phyloP scores from a whole-genome alignment of 2,797 vertebrate genomes.

The Nyctibius grandis region DNA sequence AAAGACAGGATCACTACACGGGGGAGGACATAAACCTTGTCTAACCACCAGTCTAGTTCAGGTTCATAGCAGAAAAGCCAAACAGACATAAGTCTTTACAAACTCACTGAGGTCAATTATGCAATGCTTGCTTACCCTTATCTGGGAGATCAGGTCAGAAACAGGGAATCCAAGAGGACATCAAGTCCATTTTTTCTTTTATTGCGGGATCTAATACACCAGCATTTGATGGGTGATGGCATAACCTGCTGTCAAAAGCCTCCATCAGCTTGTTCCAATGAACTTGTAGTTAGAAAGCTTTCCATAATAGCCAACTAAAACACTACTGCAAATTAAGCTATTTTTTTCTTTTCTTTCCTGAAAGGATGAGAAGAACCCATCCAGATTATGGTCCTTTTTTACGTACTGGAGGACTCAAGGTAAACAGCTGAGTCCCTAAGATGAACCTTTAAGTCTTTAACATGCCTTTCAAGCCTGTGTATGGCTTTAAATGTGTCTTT shows the following conservation, averaged over 20 bases:
- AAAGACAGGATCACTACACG: neutral
- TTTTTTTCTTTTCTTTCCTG: neutral
- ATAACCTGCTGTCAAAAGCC: neutral
- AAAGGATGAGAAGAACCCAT: neutral
- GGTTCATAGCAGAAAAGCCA: neutral
- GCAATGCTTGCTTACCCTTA: neutral
- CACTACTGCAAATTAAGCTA: neutral
- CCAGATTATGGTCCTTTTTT: neutral
- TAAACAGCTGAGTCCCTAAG: neutral
- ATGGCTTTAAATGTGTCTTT: constrained; percentile 9
- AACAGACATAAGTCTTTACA: neutral
- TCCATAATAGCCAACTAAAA: neutral
- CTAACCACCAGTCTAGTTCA: neutral
- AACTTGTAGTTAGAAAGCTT: neutral
- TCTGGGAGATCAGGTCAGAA: neutral
- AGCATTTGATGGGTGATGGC: neutral
- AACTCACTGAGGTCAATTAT: neutral
- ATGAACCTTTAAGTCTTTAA: neutral
- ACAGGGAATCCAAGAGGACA: neutral
- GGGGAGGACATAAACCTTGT: neutral
- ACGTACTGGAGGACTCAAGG: neutral
- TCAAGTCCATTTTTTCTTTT: neutral
- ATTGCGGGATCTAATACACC: neutral
- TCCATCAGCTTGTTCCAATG: neutral
- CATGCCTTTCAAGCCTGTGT: neutral